These are phyloP conservation scores for Crambe crambe DNA, from an alignment of 37 sponge, comb jelly and placozoan species.

Conservation along the genomic window DNA sequence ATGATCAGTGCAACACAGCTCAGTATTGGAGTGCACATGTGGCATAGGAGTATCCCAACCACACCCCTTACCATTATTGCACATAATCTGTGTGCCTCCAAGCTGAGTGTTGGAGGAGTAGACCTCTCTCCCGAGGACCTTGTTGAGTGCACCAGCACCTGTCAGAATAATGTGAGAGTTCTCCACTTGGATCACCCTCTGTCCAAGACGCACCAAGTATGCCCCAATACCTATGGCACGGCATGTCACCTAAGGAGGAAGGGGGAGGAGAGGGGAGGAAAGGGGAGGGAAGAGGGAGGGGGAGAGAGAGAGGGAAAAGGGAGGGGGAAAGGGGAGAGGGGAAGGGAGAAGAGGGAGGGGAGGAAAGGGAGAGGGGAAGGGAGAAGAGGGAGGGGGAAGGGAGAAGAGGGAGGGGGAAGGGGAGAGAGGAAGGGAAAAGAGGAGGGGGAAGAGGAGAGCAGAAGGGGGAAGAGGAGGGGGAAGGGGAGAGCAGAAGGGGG, in stretches of 20 bases:
- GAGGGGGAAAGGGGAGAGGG: neutral
- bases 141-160: slow-evolving; percentile 95
- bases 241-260: slow-evolving; percentile 82
- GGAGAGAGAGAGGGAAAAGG: neutral
- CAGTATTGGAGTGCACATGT: too few species aligned
- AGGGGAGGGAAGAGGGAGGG: neutral
- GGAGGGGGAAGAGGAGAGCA: slow-evolving; percentile 2
- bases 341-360: neutral
- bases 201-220: slow-evolving; percentile 93
- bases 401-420: neutral
- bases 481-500: neutral
- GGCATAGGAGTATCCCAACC: too few species aligned
- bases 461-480: neutral
- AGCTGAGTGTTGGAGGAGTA: slow-evolving; percentile 94
- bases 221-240: slow-evolving; percentile 97
- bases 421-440: neutral
- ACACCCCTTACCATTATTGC: slow-evolving; percentile 79
- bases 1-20: too few species aligned
- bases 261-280: neutral
- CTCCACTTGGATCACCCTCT: slow-evolving; percentile 95
- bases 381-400: neutral
- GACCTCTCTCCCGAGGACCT: slow-evolving; percentile 85
- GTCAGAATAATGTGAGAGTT: slow-evolving; percentile 96
- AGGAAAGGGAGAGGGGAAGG: neutral
- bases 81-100: slow-evolving; percentile 97